These are phyloP conservation scores for Mycteria americana DNA, from an alignment of 2,797 vertebrate species.

Conservation along the genomic window DNA sequence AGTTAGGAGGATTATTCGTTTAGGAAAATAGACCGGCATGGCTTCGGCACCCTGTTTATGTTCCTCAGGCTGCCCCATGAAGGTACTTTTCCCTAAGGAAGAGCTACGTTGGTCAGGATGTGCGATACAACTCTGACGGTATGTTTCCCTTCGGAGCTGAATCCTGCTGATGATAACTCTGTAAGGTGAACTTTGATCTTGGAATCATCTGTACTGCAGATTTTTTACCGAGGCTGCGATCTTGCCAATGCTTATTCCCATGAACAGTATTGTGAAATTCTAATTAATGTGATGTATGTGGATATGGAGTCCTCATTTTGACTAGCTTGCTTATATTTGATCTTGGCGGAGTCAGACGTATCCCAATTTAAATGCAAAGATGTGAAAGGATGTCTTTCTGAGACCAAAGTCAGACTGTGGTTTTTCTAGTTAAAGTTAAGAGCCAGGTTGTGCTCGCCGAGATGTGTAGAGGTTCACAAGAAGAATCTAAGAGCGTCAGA, in stretches of 20 bases:
- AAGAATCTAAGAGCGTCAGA: background rate
- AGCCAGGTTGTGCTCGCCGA: background rate
- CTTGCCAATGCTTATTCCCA: background rate
- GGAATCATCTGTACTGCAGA: background rate
- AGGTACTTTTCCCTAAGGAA: background rate
- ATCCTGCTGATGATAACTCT: background rate
- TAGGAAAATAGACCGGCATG: background rate
- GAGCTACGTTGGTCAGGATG: background rate
- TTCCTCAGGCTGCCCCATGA: background rate
- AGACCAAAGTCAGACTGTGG: background rate
- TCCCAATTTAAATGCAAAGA: background rate
- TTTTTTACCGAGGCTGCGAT: background rate
- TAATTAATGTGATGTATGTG: background rate
- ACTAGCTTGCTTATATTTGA: background rate
- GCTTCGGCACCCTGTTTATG: background rate
- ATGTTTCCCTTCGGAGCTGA: background rate
- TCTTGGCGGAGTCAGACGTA: background rate
- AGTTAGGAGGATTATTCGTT: background rate
- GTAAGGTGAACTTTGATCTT: background rate
- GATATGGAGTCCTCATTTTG: background rate
- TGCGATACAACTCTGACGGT: background rate
- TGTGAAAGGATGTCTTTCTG: accelerated
- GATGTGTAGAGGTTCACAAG: background rate
- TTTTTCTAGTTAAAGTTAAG: background rate
- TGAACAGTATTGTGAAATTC: background rate